Conservation (phyloP, 2,113 vertebrate species). For the Ceratotherium simum region DNA sequence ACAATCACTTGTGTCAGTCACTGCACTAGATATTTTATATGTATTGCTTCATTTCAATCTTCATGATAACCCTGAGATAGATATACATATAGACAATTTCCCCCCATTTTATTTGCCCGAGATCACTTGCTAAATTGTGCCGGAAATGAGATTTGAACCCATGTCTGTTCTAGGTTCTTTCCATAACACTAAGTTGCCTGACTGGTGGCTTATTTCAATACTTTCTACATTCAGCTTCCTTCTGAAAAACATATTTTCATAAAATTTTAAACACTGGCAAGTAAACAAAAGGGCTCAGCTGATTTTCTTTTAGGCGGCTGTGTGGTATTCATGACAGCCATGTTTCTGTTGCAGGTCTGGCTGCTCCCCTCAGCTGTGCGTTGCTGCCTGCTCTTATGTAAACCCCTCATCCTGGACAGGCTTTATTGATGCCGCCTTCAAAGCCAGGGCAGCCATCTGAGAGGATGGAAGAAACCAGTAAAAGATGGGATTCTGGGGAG, state of each 20-base stretch:
- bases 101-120: background rate
- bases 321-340: background rate
- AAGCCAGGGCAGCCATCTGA: conserved; percentile 57
- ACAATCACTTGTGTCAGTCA: background rate
- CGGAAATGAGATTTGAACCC: background rate
- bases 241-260: conserved; percentile 25
- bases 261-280: background rate
- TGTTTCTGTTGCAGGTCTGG: conserved; percentile 84
- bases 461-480: conserved; percentile 73
- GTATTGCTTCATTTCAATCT: background rate
- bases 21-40: background rate
- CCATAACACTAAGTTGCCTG: background rate
- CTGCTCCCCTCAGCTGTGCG: conserved; percentile 84
- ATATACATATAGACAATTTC: background rate
- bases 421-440: background rate
- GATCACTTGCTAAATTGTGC: background rate
- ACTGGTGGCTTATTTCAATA: background rate
- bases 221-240: background rate
- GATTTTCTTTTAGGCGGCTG: background rate
- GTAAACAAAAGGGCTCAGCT: background rate
- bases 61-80: background rate
- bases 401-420: conserved; percentile 47
- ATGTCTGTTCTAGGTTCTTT: background rate
- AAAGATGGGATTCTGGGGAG: conserved; percentile 68
- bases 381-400: conserved; percentile 78